phyloP scores from a whole-genome alignment of 2,113 vertebrate genomes.

The Amia ocellicauda region DNA sequence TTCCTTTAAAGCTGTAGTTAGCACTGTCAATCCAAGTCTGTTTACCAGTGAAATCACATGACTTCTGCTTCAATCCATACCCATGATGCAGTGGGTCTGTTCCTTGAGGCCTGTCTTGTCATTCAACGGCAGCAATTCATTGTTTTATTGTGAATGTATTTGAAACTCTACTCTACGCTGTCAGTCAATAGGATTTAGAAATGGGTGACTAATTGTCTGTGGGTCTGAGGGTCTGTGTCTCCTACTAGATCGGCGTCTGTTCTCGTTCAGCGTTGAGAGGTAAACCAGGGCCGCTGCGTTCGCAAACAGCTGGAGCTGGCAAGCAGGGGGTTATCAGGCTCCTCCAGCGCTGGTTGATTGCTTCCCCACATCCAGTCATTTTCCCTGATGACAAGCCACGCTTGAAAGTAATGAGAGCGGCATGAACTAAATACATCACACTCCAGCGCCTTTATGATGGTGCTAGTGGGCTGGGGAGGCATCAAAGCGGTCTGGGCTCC shows the following conservation, averaged over 20 bases:
- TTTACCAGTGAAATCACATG: too few relatives aligned
- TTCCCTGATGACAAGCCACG: slow-evolving; percentile 47
- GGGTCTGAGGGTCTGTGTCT: too few relatives aligned
- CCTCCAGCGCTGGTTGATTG: slow-evolving; percentile 44
- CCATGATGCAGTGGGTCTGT: too few relatives aligned
- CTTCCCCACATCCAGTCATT: slow-evolving; percentile 43
- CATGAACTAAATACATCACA: slow-evolving; percentile 41
- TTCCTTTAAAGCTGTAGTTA: too few relatives aligned
- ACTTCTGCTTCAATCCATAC: too few relatives aligned
- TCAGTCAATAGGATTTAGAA: too few relatives aligned
- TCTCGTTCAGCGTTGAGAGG: not conserved
- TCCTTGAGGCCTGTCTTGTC: too few relatives aligned
- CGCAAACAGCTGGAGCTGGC: not conserved
- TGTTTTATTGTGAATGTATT: too few relatives aligned
- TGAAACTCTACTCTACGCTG: too few relatives aligned
- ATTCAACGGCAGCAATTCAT: too few relatives aligned
- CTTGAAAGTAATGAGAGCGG: slow-evolving; percentile 44
- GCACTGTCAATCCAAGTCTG: too few relatives aligned
- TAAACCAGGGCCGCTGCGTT: slow-evolving; percentile 6
- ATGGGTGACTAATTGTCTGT: too few relatives aligned
- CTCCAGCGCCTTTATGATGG: slow-evolving; percentile 46
- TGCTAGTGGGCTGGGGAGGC: slow-evolving; percentile 21
- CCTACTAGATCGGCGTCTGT: not conserved
- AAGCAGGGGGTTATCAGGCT: slow-evolving; percentile 25
- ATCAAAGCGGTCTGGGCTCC: slow-evolving; percentile 36